A percentile compares a stretch with the other conserved stretches of the same genome.
Conservation (phyloP, 2,888 invertebrate species). For the Drosophila acutilabella region DNA sequence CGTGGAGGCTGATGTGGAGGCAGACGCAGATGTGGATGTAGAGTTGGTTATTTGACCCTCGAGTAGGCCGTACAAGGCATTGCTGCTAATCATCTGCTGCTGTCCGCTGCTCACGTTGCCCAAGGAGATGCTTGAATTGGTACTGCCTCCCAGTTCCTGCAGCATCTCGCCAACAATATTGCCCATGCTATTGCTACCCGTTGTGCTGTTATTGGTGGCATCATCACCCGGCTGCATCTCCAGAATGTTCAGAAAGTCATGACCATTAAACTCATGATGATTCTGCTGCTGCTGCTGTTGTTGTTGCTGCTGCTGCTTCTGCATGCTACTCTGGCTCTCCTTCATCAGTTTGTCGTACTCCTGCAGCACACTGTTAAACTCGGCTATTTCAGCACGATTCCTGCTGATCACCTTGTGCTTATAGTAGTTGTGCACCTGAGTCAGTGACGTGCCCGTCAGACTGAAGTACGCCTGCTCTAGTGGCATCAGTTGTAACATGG, state of each 20-base stretch:
- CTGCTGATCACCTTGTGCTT: slow-evolving; percentile 83
- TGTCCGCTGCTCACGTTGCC: slow-evolving; percentile 44
- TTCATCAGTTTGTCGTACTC: slow-evolving; percentile 85
- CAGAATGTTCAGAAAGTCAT: slow-evolving; percentile 82
- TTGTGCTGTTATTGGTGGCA: slow-evolving; percentile 59
- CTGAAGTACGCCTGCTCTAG: slow-evolving; percentile 82
- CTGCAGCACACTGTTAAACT: slow-evolving; percentile 82
- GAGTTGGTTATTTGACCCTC: slow-evolving; percentile 53
- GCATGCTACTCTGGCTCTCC: slow-evolving; percentile 83
- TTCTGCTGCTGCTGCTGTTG: slow-evolving; percentile 63
- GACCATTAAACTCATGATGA: slow-evolving; percentile 79
- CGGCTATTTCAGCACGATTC: slow-evolving; percentile 82
- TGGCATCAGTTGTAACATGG: slow-evolving; percentile 63
- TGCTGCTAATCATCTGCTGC: slow-evolving; percentile 44
- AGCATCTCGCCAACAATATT: slow-evolving; percentile 63
- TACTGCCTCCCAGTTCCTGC: slow-evolving; percentile 67
- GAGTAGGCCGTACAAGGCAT: slow-evolving; percentile 58
- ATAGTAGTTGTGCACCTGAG: slow-evolving; percentile 84
- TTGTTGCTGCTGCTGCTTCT: slow-evolving; percentile 67
- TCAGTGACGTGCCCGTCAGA: slow-evolving; percentile 81
- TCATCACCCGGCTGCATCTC: slow-evolving; percentile 71
- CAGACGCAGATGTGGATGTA: slow-evolving; percentile 17
- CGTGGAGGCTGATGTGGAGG: neutral
- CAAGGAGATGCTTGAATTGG: slow-evolving; percentile 51
- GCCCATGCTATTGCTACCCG: slow-evolving; percentile 62